A percentile compares a stretch with the other conserved stretches of the same genome.
These are phyloP conservation scores for Xestoiulus laeticollis DNA, from an alignment of 2,888 invertebrate species.

Conservation along the genomic window DNA sequence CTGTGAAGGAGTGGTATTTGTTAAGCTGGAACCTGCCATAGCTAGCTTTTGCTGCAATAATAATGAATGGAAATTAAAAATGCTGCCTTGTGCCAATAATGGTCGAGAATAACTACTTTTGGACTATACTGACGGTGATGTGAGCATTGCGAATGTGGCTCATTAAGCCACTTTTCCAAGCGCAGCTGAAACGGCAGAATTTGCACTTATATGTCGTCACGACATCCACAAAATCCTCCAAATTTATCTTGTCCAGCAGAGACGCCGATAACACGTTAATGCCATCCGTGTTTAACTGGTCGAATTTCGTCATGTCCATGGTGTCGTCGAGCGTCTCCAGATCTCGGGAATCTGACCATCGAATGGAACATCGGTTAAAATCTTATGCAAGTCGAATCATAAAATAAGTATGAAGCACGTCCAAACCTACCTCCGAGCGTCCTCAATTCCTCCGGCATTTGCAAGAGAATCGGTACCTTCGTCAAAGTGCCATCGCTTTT, in stretches of 20 bases:
- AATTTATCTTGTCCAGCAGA: slow-evolving; percentile 46
- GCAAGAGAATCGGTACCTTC: slow-evolving; percentile 49
- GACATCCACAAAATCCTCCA: slow-evolving; percentile 68
- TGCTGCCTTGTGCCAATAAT: background rate
- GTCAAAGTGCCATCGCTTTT: slow-evolving; percentile 35
- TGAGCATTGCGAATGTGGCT: slow-evolving; percentile 63
- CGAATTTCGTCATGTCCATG: background rate
- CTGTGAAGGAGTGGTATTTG: background rate
- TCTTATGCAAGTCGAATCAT: background rate
- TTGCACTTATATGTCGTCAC: slow-evolving; percentile 70
- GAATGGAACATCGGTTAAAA: background rate
- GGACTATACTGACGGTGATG: slow-evolving; percentile 54
- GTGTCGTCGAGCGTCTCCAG: background rate
- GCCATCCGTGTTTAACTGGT: background rate
- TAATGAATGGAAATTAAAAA: background rate
- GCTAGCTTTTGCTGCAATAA: background rate
- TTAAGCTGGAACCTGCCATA: background rate
- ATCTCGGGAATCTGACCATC: slow-evolving; percentile 23
- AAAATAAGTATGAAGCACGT: background rate
- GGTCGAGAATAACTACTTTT: background rate
- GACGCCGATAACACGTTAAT: background rate
- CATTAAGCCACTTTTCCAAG: slow-evolving; percentile 64
- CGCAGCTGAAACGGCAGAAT: slow-evolving; percentile 68
- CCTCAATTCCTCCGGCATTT: slow-evolving; percentile 44
- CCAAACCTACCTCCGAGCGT: background rate